These are phyloP conservation scores for Mallotus villosus DNA, from an alignment of 2,797 vertebrate species.

Conservation along the genomic window DNA sequence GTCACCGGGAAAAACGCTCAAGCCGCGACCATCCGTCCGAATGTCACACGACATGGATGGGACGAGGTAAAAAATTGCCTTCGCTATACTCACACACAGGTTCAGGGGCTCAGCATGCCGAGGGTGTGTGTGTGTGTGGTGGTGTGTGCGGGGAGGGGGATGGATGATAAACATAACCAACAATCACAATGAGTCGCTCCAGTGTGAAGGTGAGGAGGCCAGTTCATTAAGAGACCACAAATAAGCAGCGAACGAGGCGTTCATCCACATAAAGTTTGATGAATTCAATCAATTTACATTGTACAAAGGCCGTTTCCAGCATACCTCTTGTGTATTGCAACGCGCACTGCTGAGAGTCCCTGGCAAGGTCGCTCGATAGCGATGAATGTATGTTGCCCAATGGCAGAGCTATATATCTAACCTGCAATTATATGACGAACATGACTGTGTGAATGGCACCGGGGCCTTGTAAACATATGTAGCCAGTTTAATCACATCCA, in stretches of 20 bases:
- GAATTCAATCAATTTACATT: slow-evolving; percentile 72
- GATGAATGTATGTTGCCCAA: slow-evolving; percentile 55
- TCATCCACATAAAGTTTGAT: slow-evolving; percentile 64
- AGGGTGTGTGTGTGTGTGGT: no score
- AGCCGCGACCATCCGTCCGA: background rate
- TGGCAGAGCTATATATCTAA: slow-evolving; percentile 52
- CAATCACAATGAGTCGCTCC: slow-evolving; percentile 68
- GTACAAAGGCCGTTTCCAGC: slow-evolving; percentile 69
- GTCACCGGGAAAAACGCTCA: slow-evolving; percentile 22
- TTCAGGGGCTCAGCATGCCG: no score
- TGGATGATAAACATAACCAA: slow-evolving; percentile 64
- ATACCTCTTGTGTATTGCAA: slow-evolving; percentile 53
- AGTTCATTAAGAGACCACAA: slow-evolving; percentile 70
- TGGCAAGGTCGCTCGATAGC: slow-evolving; percentile 54
- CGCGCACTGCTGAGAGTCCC: slow-evolving; percentile 39
- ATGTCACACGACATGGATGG: slow-evolving; percentile 17
- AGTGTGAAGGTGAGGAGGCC: slow-evolving; percentile 74
- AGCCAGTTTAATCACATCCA: slow-evolving; percentile 4
- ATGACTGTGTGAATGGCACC: slow-evolving; percentile 24
- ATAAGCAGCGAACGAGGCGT: slow-evolving; percentile 57
- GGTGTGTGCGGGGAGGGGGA: no score
- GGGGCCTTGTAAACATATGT: slow-evolving; percentile 26
- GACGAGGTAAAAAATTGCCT: no score
- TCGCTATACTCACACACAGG: slow-evolving; percentile 43
- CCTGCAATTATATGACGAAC: slow-evolving; percentile 15